Evolutionary conservation across 2,888 invertebrate species (phyloP).

Genomic region (Ceriagrion tenellum): DNA sequence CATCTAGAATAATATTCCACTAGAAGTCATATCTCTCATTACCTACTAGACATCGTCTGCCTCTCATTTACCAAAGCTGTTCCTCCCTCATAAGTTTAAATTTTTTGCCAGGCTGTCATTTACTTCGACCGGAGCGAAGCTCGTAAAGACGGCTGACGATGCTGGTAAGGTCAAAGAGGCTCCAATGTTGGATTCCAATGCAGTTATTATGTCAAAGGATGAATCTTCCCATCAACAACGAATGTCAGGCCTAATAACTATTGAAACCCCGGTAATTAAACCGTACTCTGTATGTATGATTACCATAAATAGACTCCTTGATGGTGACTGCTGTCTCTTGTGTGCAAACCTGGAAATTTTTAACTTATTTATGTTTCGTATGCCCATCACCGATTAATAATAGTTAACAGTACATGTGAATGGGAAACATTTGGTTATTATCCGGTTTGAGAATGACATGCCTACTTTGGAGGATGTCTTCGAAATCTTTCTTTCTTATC

Average conservation of each 20-base stretch:
- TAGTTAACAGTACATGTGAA: too few species aligned
- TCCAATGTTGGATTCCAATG: slow-evolving; percentile 78
- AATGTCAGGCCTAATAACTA: slow-evolving; percentile 81
- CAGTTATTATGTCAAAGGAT: slow-evolving; percentile 79
- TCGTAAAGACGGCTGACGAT: slow-evolving; percentile 71
- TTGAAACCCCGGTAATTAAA: slow-evolving; percentile 79
- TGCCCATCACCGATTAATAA: too few species aligned
- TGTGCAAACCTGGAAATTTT: not conserved
- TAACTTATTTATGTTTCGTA: not conserved
- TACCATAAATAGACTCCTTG: not conserved
- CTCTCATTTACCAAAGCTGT: not conserved
- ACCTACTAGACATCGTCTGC: not conserved
- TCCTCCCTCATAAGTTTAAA: not conserved
- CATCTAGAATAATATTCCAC: not conserved
- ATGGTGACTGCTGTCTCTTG: too few species aligned
- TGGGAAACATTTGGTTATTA: too few species aligned
- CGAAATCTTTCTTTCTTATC: too few species aligned
- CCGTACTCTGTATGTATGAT: too few species aligned
- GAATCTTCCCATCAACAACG: slow-evolving; percentile 79
- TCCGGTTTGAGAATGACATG: too few species aligned
- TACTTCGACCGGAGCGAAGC: slow-evolving; percentile 71
- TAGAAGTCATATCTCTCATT: not conserved
- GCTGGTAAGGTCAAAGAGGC: slow-evolving; percentile 77
- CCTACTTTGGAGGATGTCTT: too few species aligned
- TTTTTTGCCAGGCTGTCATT: slow-evolving; percentile 62